These are phyloP conservation scores for Erynnis tages DNA, from an alignment of 2,888 invertebrate species.

Conservation along the genomic window DNA sequence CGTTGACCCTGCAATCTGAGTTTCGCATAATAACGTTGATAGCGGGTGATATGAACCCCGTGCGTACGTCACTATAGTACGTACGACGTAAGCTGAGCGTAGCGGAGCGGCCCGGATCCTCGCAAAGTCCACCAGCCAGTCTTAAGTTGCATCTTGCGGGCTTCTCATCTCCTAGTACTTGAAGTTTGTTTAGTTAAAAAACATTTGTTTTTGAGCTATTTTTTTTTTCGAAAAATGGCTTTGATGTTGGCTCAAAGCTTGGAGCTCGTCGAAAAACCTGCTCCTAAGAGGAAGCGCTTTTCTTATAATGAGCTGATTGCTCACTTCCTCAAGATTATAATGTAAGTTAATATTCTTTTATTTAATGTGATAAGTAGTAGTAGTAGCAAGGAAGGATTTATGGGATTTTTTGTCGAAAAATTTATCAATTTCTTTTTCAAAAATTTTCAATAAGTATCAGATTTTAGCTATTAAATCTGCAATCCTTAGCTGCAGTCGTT, in stretches of 20 bases:
- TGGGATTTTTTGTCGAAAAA: no score
- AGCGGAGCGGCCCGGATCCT: constrained; percentile 8
- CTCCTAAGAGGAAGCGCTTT: neutral
- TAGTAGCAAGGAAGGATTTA: no score
- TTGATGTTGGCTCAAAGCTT: constrained; percentile 3
- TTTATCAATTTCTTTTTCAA: no score
- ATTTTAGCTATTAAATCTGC: no score
- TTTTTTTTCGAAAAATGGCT: neutral
- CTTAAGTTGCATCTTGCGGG: constrained; percentile 5
- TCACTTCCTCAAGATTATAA: constrained; percentile 12
- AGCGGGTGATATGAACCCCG: constrained; percentile 5
- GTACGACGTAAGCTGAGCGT: constrained; percentile 7
- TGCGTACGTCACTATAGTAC: constrained; percentile 3
- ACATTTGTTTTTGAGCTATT: no score
- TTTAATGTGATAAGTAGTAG: no score
- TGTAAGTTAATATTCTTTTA: constrained; percentile 16
- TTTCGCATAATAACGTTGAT: constrained; percentile 21
- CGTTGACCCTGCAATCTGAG: constrained; percentile 21
- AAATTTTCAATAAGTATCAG: no score
- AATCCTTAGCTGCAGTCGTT: no score
- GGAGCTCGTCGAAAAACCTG: constrained; percentile 9
- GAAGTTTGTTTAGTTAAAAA: neutral
- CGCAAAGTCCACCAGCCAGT: constrained; percentile 4
- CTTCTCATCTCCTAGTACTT: constrained; percentile 17
- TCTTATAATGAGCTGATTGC: constrained; percentile 8